phyloP scores from a whole-genome alignment of 2,797 vertebrate species.

The Anas acuta region DNA sequence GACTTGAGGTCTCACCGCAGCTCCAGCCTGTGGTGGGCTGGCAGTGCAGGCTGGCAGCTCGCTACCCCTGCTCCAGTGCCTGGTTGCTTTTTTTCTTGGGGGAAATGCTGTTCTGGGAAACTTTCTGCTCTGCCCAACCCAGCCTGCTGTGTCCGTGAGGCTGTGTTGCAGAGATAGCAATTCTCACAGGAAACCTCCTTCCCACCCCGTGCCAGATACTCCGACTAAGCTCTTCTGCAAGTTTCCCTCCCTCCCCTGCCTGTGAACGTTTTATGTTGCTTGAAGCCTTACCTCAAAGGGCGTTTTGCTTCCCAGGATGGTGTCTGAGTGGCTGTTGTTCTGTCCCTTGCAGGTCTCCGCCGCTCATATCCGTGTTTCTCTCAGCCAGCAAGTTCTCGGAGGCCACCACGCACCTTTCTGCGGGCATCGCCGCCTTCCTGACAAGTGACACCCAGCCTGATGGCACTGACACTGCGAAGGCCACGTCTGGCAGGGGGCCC shows the following conservation, averaged over 20 bases:
- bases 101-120: neutral
- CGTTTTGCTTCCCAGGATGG: neutral
- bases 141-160: neutral
- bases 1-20: neutral
- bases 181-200: neutral
- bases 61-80: neutral
- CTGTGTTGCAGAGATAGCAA: neutral
- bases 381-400: slow-evolving; percentile 89
- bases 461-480: neutral
- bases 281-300: neutral
- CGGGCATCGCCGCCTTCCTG: slow-evolving; percentile 88
- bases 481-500: neutral
- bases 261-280: neutral
- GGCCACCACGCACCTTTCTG: slow-evolving; percentile 69
- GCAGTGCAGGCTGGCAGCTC: neutral
- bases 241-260: neutral
- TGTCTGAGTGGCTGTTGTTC: neutral
- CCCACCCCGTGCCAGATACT: neutral
- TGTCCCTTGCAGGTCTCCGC: slow-evolving; percentile 85
- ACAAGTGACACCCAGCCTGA: slow-evolving; percentile 73
- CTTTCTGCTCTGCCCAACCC: neutral
- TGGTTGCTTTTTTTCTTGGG: neutral
- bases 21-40: neutral
- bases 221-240: neutral
- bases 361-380: slow-evolving; percentile 87